Evolutionary conservation across 2,797 vertebrate species (phyloP).

Genomic region (Crypturellus tataupa): DNA sequence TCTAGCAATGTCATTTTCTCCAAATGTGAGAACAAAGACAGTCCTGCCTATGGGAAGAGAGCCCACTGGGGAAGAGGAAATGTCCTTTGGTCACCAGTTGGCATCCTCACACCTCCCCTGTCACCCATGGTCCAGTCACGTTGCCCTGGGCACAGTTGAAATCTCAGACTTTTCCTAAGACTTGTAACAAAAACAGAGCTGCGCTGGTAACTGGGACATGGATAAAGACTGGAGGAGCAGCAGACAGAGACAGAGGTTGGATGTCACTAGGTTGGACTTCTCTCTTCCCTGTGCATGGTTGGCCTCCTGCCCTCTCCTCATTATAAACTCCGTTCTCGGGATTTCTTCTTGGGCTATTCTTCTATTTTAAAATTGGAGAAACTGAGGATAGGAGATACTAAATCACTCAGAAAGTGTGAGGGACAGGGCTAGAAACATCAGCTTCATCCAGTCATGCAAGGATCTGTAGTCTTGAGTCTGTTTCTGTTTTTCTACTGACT

Average conservation of each 20-base stretch:
- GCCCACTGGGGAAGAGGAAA: neutral
- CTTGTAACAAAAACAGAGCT: neutral
- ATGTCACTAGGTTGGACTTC: neutral
- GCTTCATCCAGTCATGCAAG: neutral
- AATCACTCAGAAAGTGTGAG: neutral
- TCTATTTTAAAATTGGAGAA: neutral
- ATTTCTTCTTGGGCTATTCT: neutral
- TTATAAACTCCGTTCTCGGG: neutral
- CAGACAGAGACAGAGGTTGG: neutral
- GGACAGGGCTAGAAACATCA: neutral
- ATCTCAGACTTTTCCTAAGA: neutral
- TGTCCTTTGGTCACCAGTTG: neutral
- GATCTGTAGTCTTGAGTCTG: neutral
- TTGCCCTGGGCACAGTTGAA: neutral
- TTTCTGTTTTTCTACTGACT: neutral
- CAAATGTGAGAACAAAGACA: neutral
- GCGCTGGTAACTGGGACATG: fast-evolving
- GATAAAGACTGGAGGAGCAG: neutral
- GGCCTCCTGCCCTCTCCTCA: neutral
- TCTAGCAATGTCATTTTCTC: neutral
- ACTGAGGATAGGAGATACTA: neutral
- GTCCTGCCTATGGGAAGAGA: neutral
- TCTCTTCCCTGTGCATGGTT: fast-evolving
- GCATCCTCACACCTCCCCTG: neutral
- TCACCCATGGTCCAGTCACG: neutral